A percentile compares a stretch with the other conserved stretches of the same genome.
Evolutionary conservation across 2,113 vertebrate species (phyloP).

Genomic region (Cyprinus carpio): DNA sequence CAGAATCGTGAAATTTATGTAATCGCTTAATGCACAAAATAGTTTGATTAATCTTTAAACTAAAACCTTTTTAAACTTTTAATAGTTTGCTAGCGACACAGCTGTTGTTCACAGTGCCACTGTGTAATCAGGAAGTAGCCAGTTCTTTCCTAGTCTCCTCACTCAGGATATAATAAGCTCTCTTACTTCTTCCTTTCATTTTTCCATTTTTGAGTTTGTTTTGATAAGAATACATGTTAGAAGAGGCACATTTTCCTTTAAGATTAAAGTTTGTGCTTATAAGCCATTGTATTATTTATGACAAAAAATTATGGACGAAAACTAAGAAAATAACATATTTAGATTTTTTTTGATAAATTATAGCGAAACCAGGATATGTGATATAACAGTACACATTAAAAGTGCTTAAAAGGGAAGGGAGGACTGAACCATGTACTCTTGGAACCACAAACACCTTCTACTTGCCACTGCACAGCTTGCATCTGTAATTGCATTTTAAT

Average conservation of each 20-base stretch:
- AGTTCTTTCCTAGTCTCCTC: conserved; percentile 44
- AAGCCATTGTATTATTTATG: not conserved
- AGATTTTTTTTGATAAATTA: not conserved
- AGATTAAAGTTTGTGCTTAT: not conserved
- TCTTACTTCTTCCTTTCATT: not conserved
- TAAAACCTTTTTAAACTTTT: too few species aligned
- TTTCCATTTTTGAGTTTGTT: not conserved
- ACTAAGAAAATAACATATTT: too few species aligned
- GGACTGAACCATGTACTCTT: not conserved
- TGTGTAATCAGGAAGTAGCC: conserved; percentile 50
- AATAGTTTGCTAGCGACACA: not conserved
- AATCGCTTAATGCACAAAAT: not conserved
- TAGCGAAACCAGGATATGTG: not conserved
- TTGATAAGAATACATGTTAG: not conserved
- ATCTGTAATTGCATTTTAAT: not conserved
- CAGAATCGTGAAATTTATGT: not conserved
- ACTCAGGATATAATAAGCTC: not conserved
- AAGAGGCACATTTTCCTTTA: not conserved
- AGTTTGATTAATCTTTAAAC: too few species aligned
- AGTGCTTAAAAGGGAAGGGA: not conserved
- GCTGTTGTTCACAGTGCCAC: conserved; percentile 31
- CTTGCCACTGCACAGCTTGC: not conserved
- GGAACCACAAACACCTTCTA: too few species aligned
- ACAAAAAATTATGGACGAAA: not conserved
- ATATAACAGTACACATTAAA: not conserved